A percentile compares a stretch with the other conserved stretches of the same genome.
These are phyloP conservation scores for Epinephelus fuscoguttatus DNA, from an alignment of 2,113 vertebrate species.

Conservation along the genomic window DNA sequence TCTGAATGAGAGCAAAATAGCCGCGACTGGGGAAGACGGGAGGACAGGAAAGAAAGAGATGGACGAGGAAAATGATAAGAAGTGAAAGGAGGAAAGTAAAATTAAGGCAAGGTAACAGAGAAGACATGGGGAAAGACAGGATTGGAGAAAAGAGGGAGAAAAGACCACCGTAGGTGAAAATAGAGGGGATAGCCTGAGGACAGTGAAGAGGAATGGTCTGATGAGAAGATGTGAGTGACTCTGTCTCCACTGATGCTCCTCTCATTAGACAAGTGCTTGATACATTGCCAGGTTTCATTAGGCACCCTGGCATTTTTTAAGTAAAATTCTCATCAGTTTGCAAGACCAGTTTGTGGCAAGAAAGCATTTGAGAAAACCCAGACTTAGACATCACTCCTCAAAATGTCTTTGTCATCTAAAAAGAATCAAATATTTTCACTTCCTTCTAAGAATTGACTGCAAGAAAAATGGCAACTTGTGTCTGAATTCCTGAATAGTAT, in stretches of 20 bases:
- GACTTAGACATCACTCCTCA: neutral
- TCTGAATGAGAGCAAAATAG: conserved; percentile 59
- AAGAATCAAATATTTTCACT: neutral
- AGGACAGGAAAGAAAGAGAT: neutral
- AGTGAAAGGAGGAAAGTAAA: conserved; percentile 2
- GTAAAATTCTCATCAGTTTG: conserved; percentile 20
- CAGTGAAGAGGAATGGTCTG: conserved; percentile 22
- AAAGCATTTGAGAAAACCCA: neutral
- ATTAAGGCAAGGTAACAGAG: conserved; percentile 12
- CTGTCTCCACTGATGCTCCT: conserved; percentile 10
- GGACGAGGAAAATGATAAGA: conserved; percentile 3
- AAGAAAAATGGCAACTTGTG: neutral
- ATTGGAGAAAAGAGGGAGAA: neutral
- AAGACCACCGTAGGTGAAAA: conserved; percentile 31
- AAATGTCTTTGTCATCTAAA: conserved; percentile 3
- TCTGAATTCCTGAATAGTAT: conserved; percentile 7
- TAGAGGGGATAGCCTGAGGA: conserved; percentile 30
- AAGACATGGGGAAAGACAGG: neutral
- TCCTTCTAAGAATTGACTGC: neutral
- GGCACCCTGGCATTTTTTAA: neutral
- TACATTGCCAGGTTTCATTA: neutral
- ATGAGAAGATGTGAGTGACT: conserved; percentile 29
- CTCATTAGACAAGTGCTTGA: neutral
- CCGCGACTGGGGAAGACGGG: neutral
- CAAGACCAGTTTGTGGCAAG: neutral